Base-by-base conservation (phyloP, 2,888 invertebrate species). In the Sturmia bella region DNA sequence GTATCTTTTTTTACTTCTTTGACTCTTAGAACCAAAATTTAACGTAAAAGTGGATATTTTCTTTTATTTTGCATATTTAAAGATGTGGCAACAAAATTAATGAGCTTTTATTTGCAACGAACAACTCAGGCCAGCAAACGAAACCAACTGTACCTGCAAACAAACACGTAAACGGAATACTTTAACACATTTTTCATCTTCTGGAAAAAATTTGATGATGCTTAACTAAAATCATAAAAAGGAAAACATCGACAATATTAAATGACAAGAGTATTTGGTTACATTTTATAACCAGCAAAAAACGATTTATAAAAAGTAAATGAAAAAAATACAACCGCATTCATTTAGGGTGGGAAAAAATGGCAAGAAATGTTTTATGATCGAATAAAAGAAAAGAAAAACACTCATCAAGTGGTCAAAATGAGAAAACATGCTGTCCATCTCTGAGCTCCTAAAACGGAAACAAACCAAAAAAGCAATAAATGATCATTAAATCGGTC, bases 61-160 rank as follows among this genome's bases (percentile, higher is more conserved):
- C 81, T 83, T 85, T 85, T 84, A 81, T 83, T 85, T 84, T 85
- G 84, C 84, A 85, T 85, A 84, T 83, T 85, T 84, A 83, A 85
- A 81, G 83, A 83, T 82, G 80, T 84, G 84, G 84, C 84, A 85
- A 84, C 84, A 84, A 85, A 82, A 85, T 85, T 85, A 85, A 85
- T 84, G 85, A 85, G 85, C 84, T 84, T 83, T 85, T 84, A 84
- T 83, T 83, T 78, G 75, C 70, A 83, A 68, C 74, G 69, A 69
- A 61, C 43, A 78, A 63, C 69, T 41, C 57, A 48, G 57, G 69
- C 56, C 69, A 73, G 52, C 66, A 69, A 76, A 54, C 37, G 54
- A 76, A 61, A 45, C 50, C 50, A 50, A 32, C 54, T 48, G 27
- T 39, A 68, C 32, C 19, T 15, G 61, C 19, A 39, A 37, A 45